These are phyloP conservation scores for Tetranychus piercei DNA, from an alignment of 2,888 invertebrate genomes.

Conservation along the genomic window DNA sequence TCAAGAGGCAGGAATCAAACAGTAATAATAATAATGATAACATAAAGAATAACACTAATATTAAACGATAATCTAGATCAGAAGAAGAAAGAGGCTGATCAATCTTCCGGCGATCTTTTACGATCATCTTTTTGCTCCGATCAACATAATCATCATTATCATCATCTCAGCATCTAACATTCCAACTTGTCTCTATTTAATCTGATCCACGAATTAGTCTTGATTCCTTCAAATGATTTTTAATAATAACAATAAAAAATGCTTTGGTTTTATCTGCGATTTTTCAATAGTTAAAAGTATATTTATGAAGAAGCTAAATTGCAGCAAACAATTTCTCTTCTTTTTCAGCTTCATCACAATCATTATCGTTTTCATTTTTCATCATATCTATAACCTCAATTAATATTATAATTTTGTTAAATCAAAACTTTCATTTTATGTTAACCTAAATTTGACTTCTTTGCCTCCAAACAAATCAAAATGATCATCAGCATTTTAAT, in stretches of 20 bases:
- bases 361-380: too few relatives aligned
- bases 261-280: too few relatives aligned
- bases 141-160: neutral
- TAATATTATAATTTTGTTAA: neutral
- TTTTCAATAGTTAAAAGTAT: too few relatives aligned
- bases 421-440: neutral
- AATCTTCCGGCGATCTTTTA: neutral
- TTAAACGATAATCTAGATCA: constrained; percentile 1
- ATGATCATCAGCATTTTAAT: neutral
- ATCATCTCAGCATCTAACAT: neutral
- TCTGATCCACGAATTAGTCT: neutral
- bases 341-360: neutral
- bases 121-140: neutral
- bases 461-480: neutral
- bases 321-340: neutral
- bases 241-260: neutral
- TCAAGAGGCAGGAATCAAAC: neutral
- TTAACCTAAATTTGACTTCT: neutral
- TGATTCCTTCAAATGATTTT: neutral
- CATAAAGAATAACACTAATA: too few relatives aligned
- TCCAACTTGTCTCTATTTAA: neutral
- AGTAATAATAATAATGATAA: neutral
- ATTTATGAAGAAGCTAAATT: neutral
- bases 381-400: neutral
- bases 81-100: neutral